Conservation (phyloP, 2,888 invertebrate species). For the Cryptocephalus primarius region DNA sequence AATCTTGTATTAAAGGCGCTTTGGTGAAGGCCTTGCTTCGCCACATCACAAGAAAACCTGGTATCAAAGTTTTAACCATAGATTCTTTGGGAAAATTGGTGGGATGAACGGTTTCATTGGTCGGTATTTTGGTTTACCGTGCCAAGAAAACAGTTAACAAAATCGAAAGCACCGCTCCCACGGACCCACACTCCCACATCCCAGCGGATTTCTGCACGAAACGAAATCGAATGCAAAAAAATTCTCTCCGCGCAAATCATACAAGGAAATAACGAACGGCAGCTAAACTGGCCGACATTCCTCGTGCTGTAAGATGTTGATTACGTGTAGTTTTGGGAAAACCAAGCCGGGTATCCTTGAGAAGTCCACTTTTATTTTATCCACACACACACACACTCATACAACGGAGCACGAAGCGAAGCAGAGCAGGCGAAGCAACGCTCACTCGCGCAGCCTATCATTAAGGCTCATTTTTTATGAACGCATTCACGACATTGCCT, state of each 20-base stretch:
- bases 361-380: constrained; percentile 9
- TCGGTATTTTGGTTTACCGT: too few species aligned
- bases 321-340: constrained; percentile 23
- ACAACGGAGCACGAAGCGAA: neutral
- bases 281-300: constrained; percentile 2
- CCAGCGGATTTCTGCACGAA: too few species aligned
- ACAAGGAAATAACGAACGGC: constrained; percentile 9
- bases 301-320: constrained; percentile 9
- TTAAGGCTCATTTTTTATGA: constrained; percentile 1
- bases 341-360: constrained; percentile 17
- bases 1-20: too few species aligned
- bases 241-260: constrained; percentile 1
- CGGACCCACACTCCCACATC: too few species aligned
- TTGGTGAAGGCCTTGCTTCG: too few species aligned
- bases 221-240: too few species aligned
- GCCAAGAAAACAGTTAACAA: too few species aligned
- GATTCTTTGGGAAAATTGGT: too few species aligned
- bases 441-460: neutral
- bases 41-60: too few species aligned
- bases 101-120: too few species aligned
- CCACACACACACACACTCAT: neutral
- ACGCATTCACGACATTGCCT: neutral
- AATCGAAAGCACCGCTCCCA: too few species aligned
- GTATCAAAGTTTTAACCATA: too few species aligned
- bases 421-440: neutral